Percentiles rank a stretch among this genome's conserved stretches.
These are phyloP conservation scores for Antitype chi DNA, from an alignment of 2,888 invertebrate species.

Conservation along the genomic window DNA sequence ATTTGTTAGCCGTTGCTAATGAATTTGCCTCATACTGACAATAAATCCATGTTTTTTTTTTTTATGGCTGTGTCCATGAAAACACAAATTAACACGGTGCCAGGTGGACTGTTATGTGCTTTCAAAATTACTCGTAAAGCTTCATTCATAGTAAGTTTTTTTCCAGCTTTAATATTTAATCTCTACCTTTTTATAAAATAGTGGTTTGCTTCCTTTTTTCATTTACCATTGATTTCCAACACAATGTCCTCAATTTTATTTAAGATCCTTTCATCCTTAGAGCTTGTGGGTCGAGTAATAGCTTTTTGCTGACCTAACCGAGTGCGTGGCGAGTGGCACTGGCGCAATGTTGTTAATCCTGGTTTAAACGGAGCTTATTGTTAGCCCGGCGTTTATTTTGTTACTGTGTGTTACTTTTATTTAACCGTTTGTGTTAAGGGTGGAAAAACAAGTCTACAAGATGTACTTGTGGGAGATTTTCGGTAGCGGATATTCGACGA, in stretches of 20 bases:
- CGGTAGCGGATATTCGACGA: not conserved
- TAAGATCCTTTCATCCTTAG: conserved; percentile 40
- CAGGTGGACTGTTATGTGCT: conserved; percentile 20
- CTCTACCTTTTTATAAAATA: conserved; percentile 1
- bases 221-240: conserved; percentile 32
- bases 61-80: conserved; percentile 3
- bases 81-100: conserved; percentile 18
- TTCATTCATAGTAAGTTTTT: conserved; percentile 14
- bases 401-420: not conserved
- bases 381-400: conserved; percentile 3
- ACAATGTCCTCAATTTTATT: conserved; percentile 50
- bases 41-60: not conserved
- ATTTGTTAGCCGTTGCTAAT: not conserved
- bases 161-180: not conserved
- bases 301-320: conserved; percentile 51
- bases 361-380: conserved; percentile 13
- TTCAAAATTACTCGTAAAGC: conserved; percentile 33
- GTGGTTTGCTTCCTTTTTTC: not conserved
- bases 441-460: not conserved
- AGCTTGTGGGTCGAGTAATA: conserved; percentile 40
- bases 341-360: conserved; percentile 12
- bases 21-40: not conserved
- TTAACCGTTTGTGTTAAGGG: not conserved
- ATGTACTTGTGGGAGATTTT: not conserved
- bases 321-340: conserved; percentile 16